Evolutionary conservation across 2,888 invertebrate genomes (phyloP), one percentile per base, ranked within the genome.

Genomic region (Aquatica leii): DNA sequence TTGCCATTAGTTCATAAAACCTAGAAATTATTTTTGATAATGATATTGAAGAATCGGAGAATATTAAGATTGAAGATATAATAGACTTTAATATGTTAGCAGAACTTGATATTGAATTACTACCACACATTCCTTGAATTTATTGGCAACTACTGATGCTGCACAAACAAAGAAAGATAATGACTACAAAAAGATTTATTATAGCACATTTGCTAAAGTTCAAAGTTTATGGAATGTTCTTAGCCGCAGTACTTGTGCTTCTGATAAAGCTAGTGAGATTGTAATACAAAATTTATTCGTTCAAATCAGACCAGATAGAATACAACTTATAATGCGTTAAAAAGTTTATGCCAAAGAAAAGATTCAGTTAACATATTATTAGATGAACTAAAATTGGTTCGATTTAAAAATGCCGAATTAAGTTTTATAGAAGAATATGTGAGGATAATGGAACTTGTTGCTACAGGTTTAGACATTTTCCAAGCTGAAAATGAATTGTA

Each of bases 271-370:
- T 2, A 17, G 17, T 6, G 15, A 34, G 4, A 52, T 52, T 35
- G 35, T 18, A 35, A 34, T 17, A 15, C 8, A 12, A 52, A 52
- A 34, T 37, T 52, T 35, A 15, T 37, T 15, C 15, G 12, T 5
- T 37, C 52, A 31, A 15, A 17, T 52, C 37, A 12, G n/a, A 37
- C 52, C 31, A 14, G 35, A 17, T 52, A 37, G 52, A 52, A 52
- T 24, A 12, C 31, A n/a, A 50, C 15, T 21, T 21, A 50, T 14
- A 24, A 20, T 31, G 14, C 50, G 11, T 48, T 17, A 14, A 5
- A 14, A 43, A 2, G 17, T 15, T 43, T 43, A 15, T 5, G 12
- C 15, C 5, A 6, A 14, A 12, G 5, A 15, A 17, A 43, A 43
- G 9, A 17, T 17, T 6, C 9, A 14, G 12, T 43, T 8, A 43